phyloP scores from a whole-genome alignment of 30 jellyfish, hydroid and myxozoan genomes.

The Rhopilema esculentum region DNA sequence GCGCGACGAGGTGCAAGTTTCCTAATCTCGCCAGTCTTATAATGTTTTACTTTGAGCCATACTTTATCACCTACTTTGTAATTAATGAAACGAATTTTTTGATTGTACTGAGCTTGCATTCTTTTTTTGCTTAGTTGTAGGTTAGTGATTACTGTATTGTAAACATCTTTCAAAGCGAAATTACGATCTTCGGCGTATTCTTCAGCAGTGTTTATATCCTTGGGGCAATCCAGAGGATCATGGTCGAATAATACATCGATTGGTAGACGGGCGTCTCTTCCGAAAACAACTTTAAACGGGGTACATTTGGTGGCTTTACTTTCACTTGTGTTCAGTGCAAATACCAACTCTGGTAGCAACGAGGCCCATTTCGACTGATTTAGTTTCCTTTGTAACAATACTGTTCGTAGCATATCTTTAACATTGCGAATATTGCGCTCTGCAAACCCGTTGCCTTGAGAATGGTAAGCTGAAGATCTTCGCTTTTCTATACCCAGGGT shows the following conservation, averaged over 20 bases:
- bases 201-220: constrained; percentile 12
- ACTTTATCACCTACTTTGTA: constrained; percentile 44
- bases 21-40: constrained; percentile 26
- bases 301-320: constrained; percentile 32
- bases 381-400: constrained; percentile 11
- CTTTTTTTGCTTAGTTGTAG: constrained; percentile 6
- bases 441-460: constrained; percentile 51
- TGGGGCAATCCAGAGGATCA: background rate
- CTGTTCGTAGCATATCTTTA: constrained; percentile 28
- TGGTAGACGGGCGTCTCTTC: constrained; percentile 54
- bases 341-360: constrained; percentile 26
- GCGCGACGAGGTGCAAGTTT: constrained; percentile 29
- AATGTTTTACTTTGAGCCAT: constrained; percentile 44
- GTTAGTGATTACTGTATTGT: too few species aligned
- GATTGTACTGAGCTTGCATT: constrained; percentile 49
- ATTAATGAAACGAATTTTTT: constrained; percentile 29
- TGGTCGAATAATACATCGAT: constrained; percentile 6
- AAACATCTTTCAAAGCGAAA: background rate
- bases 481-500: constrained; percentile 29
- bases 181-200: too few species aligned
- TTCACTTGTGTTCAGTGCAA: constrained; percentile 30
- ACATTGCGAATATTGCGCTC: constrained; percentile 40
- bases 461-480: constrained; percentile 37
- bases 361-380: constrained; percentile 26
- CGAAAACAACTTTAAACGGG: constrained; percentile 34